Evolutionary conservation across 2,797 vertebrate species (phyloP), one percentile per base, ranked within the genome.

Genomic region (Sebastes reedi): DNA sequence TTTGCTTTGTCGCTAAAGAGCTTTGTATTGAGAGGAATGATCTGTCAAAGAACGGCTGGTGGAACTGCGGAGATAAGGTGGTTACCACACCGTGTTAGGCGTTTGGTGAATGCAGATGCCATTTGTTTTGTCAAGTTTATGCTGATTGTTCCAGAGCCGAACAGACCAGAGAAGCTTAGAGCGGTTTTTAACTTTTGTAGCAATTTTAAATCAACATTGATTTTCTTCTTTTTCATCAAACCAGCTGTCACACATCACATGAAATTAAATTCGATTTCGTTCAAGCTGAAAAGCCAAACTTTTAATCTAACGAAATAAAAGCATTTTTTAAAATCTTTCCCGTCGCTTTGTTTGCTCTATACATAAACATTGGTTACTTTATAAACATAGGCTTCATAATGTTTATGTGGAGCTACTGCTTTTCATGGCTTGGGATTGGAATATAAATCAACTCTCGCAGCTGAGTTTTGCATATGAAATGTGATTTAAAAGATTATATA

Each of bases 181-280:
- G 75, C 5, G 0, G 0, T 52, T 54, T 67, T 68, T 42, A 25
- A 74, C 68, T 67, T 76, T 34, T 22, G 54, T 20, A 52, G 61
- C 29, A 24, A 54, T 62, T 74, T 80, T 54, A 82, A 87, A 84
- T 81, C 52, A 50, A 61, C 22, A 82, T 82, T 56, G 75, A 87
- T 82, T 88, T 74, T 80, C 69, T 64, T 76, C 9, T 29, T 50
- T 84, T 86, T 87, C 12, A 78, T 81, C 64, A 82, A 65, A 75
- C n/a, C 36, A 69, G 18, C 55, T n/a, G 9, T 79, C 67, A 46
- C 36, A 67, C 61, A 25, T 69, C 55, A 58, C 39, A 79, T 6
- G 1, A n/a, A 83, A 82, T 62, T 8, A 8, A 16, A 78, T 77
- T 72, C 12, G 34, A 79, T 73, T 81, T 3, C 5, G 10, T 68